Evolutionary conservation across 2,113 vertebrate species (phyloP).

Genomic region (Baryphthengus martii): DNA sequence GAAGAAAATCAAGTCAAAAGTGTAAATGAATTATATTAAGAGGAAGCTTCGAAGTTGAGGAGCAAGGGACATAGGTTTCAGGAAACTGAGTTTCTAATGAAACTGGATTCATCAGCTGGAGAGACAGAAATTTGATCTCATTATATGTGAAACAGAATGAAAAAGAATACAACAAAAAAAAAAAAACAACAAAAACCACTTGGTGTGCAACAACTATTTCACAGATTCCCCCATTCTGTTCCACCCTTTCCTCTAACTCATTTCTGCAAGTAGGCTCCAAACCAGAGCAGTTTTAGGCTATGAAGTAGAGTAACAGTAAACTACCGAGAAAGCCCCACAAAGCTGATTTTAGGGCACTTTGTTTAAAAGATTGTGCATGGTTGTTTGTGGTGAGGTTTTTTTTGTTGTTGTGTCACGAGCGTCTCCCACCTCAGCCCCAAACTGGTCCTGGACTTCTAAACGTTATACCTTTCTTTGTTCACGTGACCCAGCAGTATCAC

Average conservation of each 20-base stretch:
- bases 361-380: background rate
- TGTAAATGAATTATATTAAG: background rate
- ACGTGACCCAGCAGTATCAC: background rate
- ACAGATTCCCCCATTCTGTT: background rate
- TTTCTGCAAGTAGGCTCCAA: background rate
- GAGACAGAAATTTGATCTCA: background rate
- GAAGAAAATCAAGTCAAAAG: background rate
- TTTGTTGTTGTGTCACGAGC: background rate
- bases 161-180: background rate
- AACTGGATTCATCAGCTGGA: background rate
- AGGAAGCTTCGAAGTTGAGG: background rate
- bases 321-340: background rate
- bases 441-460: background rate
- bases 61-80: background rate
- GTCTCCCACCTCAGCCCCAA: fast-evolving
- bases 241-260: background rate
- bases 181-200: background rate
- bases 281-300: background rate
- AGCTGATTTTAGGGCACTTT: background rate
- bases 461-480: background rate
- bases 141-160: background rate
- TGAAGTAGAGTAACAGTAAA: background rate
- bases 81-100: background rate
- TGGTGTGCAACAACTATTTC: background rate
- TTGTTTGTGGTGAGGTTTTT: background rate